Conservation (phyloP, 2,797 vertebrate genomes). For the Notolabrus celidotus region DNA sequence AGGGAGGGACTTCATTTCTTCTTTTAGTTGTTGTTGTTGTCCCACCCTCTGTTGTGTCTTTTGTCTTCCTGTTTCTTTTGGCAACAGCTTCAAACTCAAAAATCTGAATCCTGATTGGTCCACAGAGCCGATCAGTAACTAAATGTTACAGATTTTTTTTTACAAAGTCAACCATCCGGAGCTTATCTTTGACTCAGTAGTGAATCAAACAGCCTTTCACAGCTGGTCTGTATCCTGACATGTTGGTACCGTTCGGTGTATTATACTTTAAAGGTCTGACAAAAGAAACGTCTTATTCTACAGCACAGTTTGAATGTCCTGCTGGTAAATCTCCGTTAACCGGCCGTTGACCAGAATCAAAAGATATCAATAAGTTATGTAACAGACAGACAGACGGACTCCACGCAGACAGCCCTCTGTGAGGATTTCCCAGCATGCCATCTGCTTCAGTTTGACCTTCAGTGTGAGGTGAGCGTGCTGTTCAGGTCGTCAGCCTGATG, state of each 20-base stretch:
- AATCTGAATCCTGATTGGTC: not conserved
- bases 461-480: conserved; percentile 5
- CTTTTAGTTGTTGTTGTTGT: not conserved
- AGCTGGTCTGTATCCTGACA: too few relatives aligned
- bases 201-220: not conserved
- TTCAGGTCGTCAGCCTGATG: conserved; percentile 20
- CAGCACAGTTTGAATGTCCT: not conserved
- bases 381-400: not conserved
- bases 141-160: not conserved
- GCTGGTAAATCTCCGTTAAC: not conserved
- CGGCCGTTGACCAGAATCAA: not conserved
- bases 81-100: not conserved
- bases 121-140: not conserved
- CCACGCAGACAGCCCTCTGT: not conserved
- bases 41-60: not conserved
- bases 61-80: too few relatives aligned
- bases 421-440: conserved; percentile 31
- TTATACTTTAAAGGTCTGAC: not conserved
- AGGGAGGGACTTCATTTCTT: not conserved
- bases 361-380: not conserved
- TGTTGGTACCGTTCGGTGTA: not conserved
- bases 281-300: not conserved
- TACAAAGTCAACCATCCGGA: too few relatives aligned
- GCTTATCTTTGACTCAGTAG: not conserved
- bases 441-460: conserved; percentile 39